Evolutionary conservation across 2,888 invertebrate species (phyloP), one percentile per base, ranked within the genome.

Genomic region (Luffia ferchaultella): DNA sequence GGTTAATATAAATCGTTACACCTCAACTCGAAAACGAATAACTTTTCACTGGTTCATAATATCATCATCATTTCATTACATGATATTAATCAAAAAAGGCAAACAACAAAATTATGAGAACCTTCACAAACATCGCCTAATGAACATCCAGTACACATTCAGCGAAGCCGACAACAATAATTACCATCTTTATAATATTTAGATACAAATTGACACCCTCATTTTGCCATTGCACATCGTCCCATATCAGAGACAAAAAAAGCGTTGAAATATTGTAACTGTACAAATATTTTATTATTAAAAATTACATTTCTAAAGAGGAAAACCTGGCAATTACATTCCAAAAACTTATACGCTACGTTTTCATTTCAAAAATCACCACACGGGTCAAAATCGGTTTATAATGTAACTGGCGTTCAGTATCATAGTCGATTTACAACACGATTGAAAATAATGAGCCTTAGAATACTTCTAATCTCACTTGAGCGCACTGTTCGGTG

Each of bases 401-500:
- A 30, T 12, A 30, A 30, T 30, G 30, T 12, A 7, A 3, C 30
- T 30, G 30, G 30, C 3, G 30, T 3, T n/a, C n/a, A n/a, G n/a
- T n/a, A n/a, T n/a, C n/a, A n/a, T 30, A 30, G 3, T 30, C 30
- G 30, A 30, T 30, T 30, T 30, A n/a, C 30, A 30, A 30, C 30
- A 30, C 30, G 12, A 30, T 30, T 30, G 30, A 30, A 30, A 30
- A 30, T 30, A 12, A 30, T 12, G 30, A 30, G 30, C 30, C 30
- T 30, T 30, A 30, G 3, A 12, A 12, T n/a, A 30, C 5, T 30
- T 19, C 64, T 70, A 73, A 58, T 73, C 69, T 71, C 70, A 70
- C 67, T 70, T 67, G 65, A 67, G 63, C 65, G 60, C 62, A 62
- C 57, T 64, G 58, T 62, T 67, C 67, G 73, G 70, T 71, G 69